Evolutionary conservation across 1,140 invertebrate genomes (phyloP), one percentile per base, ranked within the genome.

Genomic region (Reticulitermes speratus): DNA sequence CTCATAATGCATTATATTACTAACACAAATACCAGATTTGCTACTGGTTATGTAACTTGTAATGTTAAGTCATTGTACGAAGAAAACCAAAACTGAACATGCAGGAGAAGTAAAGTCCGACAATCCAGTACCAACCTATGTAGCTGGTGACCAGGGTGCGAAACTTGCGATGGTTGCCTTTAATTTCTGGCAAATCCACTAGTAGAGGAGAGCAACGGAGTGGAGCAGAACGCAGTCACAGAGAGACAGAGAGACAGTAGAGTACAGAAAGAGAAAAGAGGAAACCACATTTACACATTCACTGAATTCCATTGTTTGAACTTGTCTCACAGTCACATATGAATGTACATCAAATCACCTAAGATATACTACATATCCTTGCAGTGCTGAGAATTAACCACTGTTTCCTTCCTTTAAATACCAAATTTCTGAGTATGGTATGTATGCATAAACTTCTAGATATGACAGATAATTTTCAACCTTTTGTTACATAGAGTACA

Each of bases 141-240:
- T 97, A 98, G 94, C 96, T 98, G 94, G 96, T 97, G 93, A 98
- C 97, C 94, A 98, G 95, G 91, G 97, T 98, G 94, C 97, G 95
- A 96, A 98, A 98, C 95, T 98, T 98, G 94, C 97, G 96, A 94
- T 98, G 97, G 92, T 97, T 97, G 91, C 97, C 97, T 94, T 98
- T 98, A 94, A 98, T 97, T 95, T 97, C 96, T 92, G 97, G 97
- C 92, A 98, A 95, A 95, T 98, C 97, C 96, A 98, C 97, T 98
- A 75, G 91, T 90, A 65, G 84, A 65, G 84, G 84, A 84, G 84
- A 65, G 52, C 84, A 65, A 84, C 44, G 84, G 59, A 86, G 84
- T 30, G 25, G 82, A 75, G 82, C 59, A 87, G 75, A 84, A 88
- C 87, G 87, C 84, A 59, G 84, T 82, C 32, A 84, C 85, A 84